Evolutionary conservation across 2,113 vertebrate species (phyloP).

Genomic region (Malurus cyaneus): DNA sequence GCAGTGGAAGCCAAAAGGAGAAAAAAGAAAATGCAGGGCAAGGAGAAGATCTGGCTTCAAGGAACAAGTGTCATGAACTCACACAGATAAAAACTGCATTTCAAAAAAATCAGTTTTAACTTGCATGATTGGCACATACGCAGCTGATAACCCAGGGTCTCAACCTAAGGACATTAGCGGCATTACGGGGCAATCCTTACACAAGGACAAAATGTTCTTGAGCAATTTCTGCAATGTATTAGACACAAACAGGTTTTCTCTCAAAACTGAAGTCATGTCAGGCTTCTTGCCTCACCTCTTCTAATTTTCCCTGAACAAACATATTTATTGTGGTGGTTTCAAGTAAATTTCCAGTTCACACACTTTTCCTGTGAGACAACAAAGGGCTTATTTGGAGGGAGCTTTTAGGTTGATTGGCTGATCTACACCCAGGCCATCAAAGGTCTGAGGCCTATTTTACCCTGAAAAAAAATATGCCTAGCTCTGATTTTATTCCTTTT

Average conservation of each 20-base stretch:
- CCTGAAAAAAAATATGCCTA: not conserved
- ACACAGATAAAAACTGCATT: conserved; percentile 2
- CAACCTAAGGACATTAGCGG: conserved; percentile 58
- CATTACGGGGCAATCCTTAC: conserved; percentile 32
- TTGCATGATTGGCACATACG: conserved; percentile 32
- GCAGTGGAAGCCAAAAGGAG: not conserved
- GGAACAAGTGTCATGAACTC: conserved; percentile 37
- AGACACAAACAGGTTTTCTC: conserved; percentile 57
- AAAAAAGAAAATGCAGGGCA: conserved; percentile 33
- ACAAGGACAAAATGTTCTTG: conserved; percentile 68
- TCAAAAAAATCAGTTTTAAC: conserved; percentile 39
- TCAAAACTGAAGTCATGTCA: conserved; percentile 51
- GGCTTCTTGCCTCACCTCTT: conserved; percentile 37
- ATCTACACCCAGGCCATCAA: not conserved
- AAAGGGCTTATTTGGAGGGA: not conserved
- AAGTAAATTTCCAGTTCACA: conserved; percentile 28
- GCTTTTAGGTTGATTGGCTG: conserved; percentile 5
- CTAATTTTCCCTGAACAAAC: conserved; percentile 62
- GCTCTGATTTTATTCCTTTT: conserved; percentile 18
- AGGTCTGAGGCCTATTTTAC: conserved; percentile 12
- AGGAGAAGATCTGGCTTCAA: conserved; percentile 21
- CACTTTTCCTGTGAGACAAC: not conserved
- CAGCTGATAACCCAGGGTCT: conserved; percentile 43
- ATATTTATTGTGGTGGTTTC: conserved; percentile 42
- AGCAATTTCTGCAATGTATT: conserved; percentile 43